Base-by-base conservation (phyloP, 2,888 invertebrate species). In the Synergus japonicus region DNA sequence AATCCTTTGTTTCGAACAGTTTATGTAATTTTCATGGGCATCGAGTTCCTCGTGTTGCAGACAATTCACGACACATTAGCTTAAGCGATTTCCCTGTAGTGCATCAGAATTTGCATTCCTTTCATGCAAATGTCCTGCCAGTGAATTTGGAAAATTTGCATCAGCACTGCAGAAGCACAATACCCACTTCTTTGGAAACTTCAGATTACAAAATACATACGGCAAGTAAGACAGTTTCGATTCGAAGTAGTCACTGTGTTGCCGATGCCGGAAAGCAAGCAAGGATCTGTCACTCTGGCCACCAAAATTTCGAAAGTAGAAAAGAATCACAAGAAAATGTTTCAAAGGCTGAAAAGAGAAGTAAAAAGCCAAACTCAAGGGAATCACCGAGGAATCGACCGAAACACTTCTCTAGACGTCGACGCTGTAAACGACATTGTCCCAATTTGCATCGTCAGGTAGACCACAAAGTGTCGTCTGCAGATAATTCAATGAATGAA, bases 111-210 rank as follows among this genome's bases (percentile, higher is more conserved):
- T 49, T 29, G 15, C 69, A 69, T 69, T 29, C 15, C 46, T 49
- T 49, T 41, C 65, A 66, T 66, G 65, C 65, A 66, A 66, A 66
- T 49, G 15, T 37, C 29, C 49, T 10, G n/a, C 49, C 73, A 49
- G n/a, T 10, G 0, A 73, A 37, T 54, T 73, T 41, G n/a, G 54
- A 73, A 73, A 73, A 73, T 69, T 69, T 54, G 69, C 69, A 69
- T 69, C 69, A 13, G 15, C 49, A 46, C 49, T 69, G 15, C 44
- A 29, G 13, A 15, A 49, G 69, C 44, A 67, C 18, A 69, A 22
- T 69, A 12, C 69, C 44, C 15, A 18, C n/a, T 29, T 2, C 9
- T 7, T n/a, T n/a, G n/a, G n/a, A n/a, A 43, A 66, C 37, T 18
- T 18, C 15, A 4, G 10, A 67, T 67, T 67, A 18, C 13, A 44